Evolutionary conservation across 2,797 vertebrate genomes (phyloP).

Genomic region (Pseudopleuronectes americanus): DNA sequence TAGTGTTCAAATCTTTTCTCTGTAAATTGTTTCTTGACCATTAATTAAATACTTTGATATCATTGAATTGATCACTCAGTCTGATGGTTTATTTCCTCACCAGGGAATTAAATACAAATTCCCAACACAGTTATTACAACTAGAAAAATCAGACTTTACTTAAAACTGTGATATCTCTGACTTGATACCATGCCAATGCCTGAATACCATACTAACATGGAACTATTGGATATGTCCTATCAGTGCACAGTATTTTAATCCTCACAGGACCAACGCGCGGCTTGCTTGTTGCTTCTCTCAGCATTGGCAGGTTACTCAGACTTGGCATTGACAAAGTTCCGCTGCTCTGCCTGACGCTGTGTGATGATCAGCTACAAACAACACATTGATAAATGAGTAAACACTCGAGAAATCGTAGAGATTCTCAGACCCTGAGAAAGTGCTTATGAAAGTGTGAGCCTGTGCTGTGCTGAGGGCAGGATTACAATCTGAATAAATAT

Average conservation of each 20-base stretch:
- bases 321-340: constrained; percentile 10
- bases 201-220: neutral
- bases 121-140: neutral
- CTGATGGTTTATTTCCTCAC: too few relatives aligned
- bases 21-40: too few relatives aligned
- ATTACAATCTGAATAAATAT: constrained; percentile 59
- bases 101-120: too few relatives aligned
- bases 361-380: constrained; percentile 15
- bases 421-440: constrained; percentile 28
- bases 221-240: neutral
- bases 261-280: neutral
- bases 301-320: neutral
- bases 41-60: too few relatives aligned
- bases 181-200: neutral
- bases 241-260: neutral
- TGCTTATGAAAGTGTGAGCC: constrained; percentile 27
- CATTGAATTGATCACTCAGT: too few relatives aligned
- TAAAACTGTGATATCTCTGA: neutral
- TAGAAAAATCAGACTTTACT: neutral
- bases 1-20: too few relatives aligned
- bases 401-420: constrained; percentile 20
- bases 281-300: neutral
- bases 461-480: constrained; percentile 33
- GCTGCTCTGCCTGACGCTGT: constrained; percentile 2
- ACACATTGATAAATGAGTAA: constrained; percentile 26